Conservation (phyloP, 2,797 vertebrate species). For the Jordanella pulchra region DNA sequence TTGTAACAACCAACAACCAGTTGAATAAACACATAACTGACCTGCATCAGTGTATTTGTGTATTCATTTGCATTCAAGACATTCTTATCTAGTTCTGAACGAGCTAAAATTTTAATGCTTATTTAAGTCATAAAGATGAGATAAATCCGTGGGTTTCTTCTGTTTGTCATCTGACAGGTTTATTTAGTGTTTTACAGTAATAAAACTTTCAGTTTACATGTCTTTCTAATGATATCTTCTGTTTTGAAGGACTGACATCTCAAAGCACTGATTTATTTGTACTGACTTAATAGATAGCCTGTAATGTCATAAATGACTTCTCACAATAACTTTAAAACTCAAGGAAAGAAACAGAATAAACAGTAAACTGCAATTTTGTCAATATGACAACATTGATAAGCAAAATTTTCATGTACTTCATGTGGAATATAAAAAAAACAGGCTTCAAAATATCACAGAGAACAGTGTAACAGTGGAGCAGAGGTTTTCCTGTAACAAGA, state of each 20-base stretch:
- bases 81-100: neutral
- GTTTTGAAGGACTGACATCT: neutral
- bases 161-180: neutral
- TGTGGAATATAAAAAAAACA: neutral
- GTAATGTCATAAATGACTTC: neutral
- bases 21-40: conserved; percentile 79
- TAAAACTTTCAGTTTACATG: neutral
- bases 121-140: neutral
- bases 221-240: neutral
- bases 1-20: conserved; percentile 71
- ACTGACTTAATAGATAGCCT: neutral
- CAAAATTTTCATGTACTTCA: neutral
- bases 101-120: neutral
- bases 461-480: neutral
- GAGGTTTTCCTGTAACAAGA: neutral
- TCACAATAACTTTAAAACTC: neutral
- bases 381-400: neutral
- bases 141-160: neutral
- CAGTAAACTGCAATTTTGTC: neutral
- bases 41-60: conserved; percentile 42
- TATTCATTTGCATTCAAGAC: conserved; percentile 21
- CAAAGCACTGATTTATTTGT: neutral
- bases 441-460: neutral
- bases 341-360: neutral
- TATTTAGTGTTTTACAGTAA: neutral